phyloP scores from a whole-genome alignment of 2,888 invertebrate genomes.

The Patella pellucida region DNA sequence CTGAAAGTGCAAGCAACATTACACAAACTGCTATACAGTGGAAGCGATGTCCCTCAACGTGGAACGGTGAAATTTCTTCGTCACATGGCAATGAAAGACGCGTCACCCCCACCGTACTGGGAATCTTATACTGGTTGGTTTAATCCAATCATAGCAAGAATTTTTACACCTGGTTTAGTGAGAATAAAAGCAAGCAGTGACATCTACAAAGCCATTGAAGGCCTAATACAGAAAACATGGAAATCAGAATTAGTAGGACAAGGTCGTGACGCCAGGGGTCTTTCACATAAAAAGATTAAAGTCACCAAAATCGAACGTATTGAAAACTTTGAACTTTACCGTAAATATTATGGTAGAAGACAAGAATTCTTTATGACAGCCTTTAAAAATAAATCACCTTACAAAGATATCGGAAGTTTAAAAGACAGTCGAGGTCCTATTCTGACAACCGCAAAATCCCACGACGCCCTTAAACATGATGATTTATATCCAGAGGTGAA shows the following conservation, averaged over 20 bases:
- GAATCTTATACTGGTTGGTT: constrained; percentile 17
- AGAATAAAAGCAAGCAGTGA: background rate
- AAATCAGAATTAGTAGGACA: constrained; percentile 36
- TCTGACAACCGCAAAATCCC: constrained; percentile 19
- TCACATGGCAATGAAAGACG: constrained; percentile 33
- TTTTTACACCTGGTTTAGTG: background rate
- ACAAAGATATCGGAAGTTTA: constrained; percentile 26
- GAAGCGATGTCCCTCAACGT: constrained; percentile 16
- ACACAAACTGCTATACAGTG: constrained; percentile 16
- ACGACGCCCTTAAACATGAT: constrained; percentile 12
- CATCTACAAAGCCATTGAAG: constrained; percentile 35
- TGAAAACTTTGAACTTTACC: constrained; percentile 48
- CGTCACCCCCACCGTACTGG: constrained; percentile 37
- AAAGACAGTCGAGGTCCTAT: constrained; percentile 21
- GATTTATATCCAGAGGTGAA: constrained; percentile 44
- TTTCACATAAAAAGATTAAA: constrained; percentile 30
- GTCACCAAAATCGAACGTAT: constrained; percentile 48
- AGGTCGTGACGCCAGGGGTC: constrained; percentile 46
- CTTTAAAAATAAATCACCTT: constrained; percentile 10
- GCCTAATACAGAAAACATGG: constrained; percentile 42
- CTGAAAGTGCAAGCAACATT: constrained; percentile 10
- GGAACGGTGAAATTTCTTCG: constrained; percentile 34
- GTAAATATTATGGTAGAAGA: constrained; percentile 39
- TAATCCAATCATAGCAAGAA: background rate
- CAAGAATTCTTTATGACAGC: constrained; percentile 34